phyloP scores from a whole-genome alignment of 2,113 vertebrate species.

The Thomomys bottae region DNA sequence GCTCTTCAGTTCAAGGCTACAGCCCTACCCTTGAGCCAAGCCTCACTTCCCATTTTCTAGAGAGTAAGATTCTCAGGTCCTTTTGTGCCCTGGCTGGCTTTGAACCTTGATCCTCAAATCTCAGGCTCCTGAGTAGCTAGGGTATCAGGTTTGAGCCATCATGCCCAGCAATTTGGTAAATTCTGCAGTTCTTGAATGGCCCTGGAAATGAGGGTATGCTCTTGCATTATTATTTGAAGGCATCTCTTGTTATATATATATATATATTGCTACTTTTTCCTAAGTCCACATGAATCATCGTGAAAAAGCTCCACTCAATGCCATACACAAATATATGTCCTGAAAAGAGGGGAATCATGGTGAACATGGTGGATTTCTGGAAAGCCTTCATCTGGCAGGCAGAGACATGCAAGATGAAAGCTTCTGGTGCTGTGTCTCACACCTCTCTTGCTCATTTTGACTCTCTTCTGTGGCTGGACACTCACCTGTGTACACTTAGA shows the following conservation, averaged over 20 bases:
- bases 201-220: background rate
- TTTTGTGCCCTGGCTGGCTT: too few species aligned
- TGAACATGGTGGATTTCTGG: background rate
- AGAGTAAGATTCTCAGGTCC: too few species aligned
- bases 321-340: background rate
- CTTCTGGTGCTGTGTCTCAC: background rate
- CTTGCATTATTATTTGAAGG: background rate
- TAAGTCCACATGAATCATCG: background rate
- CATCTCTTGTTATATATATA: slow-evolving; percentile 40
- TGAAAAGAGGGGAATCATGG: background rate
- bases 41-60: too few species aligned
- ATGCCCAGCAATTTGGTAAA: background rate
- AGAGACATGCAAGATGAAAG: background rate
- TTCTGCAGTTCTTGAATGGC: slow-evolving; percentile 34
- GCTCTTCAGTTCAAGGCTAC: too few species aligned
- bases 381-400: background rate
- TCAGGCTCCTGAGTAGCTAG: too few species aligned
- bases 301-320: background rate
- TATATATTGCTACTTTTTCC: background rate
- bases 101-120: too few species aligned
- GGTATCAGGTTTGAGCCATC: too few species aligned
- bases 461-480: background rate
- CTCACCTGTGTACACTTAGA: background rate
- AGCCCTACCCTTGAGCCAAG: too few species aligned
- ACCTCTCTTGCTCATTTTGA: background rate